These are phyloP conservation scores for Lacanobia wlatinum DNA, from an alignment of 2,888 invertebrate species.

Conservation along the genomic window DNA sequence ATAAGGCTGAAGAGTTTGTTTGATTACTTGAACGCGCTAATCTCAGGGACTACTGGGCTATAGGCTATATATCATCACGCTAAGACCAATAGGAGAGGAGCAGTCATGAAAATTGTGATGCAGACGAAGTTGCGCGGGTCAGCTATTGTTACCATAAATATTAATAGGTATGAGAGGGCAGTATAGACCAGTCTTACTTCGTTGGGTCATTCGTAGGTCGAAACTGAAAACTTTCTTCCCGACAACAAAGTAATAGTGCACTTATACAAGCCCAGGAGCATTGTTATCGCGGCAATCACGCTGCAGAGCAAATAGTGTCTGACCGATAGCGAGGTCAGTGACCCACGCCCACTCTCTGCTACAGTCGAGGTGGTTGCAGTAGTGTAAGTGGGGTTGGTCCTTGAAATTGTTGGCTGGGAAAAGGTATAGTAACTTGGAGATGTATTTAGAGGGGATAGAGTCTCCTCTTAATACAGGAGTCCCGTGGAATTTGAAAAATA, in stretches of 20 bases:
- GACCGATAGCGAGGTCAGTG: constrained; percentile 65
- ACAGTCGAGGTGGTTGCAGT: constrained; percentile 23
- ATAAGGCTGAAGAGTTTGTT: too few species aligned
- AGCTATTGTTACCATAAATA: too few species aligned
- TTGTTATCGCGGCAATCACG: constrained; percentile 61
- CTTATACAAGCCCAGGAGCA: constrained; percentile 38
- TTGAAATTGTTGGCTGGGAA: constrained; percentile 18
- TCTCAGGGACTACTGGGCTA: too few species aligned
- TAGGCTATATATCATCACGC: too few species aligned
- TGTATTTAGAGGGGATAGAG: too few species aligned
- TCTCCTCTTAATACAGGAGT: too few species aligned
- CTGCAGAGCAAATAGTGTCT: constrained; percentile 58
- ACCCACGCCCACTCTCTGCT: constrained; percentile 48
- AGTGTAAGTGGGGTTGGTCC: constrained; percentile 21
- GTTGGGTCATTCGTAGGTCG: background rate
- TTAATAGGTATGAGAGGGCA: too few species aligned
- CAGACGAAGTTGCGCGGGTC: too few species aligned
- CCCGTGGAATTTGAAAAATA: too few species aligned
- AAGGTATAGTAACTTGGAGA: background rate
- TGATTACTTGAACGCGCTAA: too few species aligned
- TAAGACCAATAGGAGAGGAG: too few species aligned
- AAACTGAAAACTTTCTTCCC: background rate
- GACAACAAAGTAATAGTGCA: background rate
- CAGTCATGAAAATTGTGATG: too few species aligned
- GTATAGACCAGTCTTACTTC: background rate